A percentile compares a stretch with the other conserved stretches of the same genome.
Conservation (phyloP, 2,888 invertebrate species). For the Cremastobaeus sp. region DNA sequence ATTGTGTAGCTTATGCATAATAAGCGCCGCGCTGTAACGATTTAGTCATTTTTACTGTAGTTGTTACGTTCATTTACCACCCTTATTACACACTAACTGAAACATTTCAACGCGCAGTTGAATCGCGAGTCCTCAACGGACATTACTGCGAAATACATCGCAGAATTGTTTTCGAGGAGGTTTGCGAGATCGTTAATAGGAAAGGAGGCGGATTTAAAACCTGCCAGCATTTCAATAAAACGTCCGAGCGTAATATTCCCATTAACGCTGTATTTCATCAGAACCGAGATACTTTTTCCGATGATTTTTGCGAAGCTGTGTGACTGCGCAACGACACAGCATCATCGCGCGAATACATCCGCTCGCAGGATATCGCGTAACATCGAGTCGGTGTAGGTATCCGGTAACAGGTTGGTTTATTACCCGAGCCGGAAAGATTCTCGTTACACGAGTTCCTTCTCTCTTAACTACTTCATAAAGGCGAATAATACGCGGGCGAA, state of each 20-base stretch:
- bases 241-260: slow-evolving; percentile 22
- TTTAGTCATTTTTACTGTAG: too few relatives aligned
- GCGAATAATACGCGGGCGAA: slow-evolving; percentile 41
- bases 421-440: slow-evolving; percentile 60
- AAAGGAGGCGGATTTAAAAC: too few relatives aligned
- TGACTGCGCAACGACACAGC: slow-evolving; percentile 44
- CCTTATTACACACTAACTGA: too few relatives aligned
- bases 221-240: slow-evolving; percentile 28
- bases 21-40: too few relatives aligned
- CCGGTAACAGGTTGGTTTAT: slow-evolving; percentile 61
- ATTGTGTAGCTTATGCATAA: too few relatives aligned
- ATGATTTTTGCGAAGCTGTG: slow-evolving; percentile 43
- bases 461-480: slow-evolving; percentile 52
- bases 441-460: slow-evolving; percentile 60
- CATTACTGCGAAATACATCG: too few relatives aligned
- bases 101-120: too few relatives aligned
- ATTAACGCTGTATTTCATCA: slow-evolving; percentile 29
- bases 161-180: too few relatives aligned
- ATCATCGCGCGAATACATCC: slow-evolving; percentile 64
- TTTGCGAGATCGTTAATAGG: too few relatives aligned
- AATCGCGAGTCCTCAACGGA: too few relatives aligned
- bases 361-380: slow-evolving; percentile 69
- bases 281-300: slow-evolving; percentile 19
- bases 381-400: slow-evolving; percentile 62
- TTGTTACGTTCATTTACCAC: too few relatives aligned